A percentile compares a stretch with the other conserved stretches of the same genome.
These are phyloP conservation scores for Girardinus metallicus DNA, from an alignment of 2,797 vertebrate species.

Conservation along the genomic window DNA sequence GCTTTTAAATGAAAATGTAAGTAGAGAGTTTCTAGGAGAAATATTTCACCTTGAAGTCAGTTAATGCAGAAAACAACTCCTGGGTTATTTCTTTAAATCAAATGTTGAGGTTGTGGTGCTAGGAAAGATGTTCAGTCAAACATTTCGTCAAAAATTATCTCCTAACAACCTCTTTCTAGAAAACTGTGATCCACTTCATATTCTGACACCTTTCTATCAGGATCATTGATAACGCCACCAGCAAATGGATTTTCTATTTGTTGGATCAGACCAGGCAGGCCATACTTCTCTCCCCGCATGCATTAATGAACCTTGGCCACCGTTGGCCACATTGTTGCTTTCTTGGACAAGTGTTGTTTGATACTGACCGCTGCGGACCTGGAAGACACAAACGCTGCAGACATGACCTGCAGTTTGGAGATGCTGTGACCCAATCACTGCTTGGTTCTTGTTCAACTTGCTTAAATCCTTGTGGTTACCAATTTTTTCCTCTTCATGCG, in stretches of 20 bases:
- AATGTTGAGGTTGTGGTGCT: background rate
- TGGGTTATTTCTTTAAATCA: background rate
- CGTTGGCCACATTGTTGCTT: background rate
- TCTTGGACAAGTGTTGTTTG: background rate
- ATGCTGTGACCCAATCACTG: background rate
- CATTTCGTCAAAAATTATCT: background rate
- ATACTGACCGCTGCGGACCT: background rate
- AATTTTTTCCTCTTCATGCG: background rate
- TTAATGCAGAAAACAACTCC: background rate
- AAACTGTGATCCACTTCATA: background rate
- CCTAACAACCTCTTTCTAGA: background rate
- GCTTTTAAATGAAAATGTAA: background rate
- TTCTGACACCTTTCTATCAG: background rate
- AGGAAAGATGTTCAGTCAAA: background rate
- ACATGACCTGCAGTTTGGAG: background rate
- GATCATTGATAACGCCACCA: background rate
- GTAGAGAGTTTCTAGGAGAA: background rate
- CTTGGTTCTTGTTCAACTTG: background rate
- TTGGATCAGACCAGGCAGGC: background rate
- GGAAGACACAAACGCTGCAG: background rate
- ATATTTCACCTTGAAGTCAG: background rate
- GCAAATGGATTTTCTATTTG: background rate
- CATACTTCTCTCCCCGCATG: background rate
- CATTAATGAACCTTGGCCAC: background rate
- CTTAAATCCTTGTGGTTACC: background rate